Conservation (phyloP, 1,140 invertebrate genomes). For the Bombus superbus region DNA sequence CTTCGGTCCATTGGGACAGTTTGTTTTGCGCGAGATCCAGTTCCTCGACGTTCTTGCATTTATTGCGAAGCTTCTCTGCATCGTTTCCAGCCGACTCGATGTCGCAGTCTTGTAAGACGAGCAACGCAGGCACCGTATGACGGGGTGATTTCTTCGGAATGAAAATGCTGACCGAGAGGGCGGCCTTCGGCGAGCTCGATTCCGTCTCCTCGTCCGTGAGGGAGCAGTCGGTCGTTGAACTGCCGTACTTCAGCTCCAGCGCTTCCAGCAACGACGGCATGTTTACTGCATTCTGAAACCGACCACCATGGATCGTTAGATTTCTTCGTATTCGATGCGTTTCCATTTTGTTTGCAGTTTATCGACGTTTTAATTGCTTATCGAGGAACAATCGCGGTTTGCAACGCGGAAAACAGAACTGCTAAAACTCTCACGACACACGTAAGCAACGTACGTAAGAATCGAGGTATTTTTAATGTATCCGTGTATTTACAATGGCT, state of each 20-base stretch:
- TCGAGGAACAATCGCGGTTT: too few species aligned
- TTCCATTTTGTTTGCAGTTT: not conserved
- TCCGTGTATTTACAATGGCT: too few species aligned
- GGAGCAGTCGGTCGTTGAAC: conserved; percentile 82
- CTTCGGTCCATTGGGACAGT: conserved; percentile 92
- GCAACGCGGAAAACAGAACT: too few species aligned
- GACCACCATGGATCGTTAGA: not conserved
- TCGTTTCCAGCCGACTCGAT: conserved; percentile 93
- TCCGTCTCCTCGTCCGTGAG: conserved; percentile 82
- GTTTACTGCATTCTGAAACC: conserved; percentile 79
- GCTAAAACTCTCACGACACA: too few species aligned
- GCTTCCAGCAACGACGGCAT: conserved; percentile 94
- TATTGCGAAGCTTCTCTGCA: conserved; percentile 87
- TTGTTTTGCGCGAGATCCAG: conserved; percentile 95
- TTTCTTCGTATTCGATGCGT: not conserved
- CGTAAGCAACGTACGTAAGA: too few species aligned
- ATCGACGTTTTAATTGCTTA: not conserved
- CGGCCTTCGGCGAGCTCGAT: conserved; percentile 84
- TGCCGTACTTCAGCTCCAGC: conserved; percentile 91
- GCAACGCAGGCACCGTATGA: conserved; percentile 89
- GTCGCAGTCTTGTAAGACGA: conserved; percentile 94
- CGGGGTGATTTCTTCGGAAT: conserved; percentile 91
- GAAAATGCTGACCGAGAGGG: conserved; percentile 89
- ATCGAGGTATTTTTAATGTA: too few species aligned
- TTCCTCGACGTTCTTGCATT: conserved; percentile 93